Percentiles rank a stretch among this genome's conserved stretches.
Conservation (phyloP, 2,113 vertebrate species). For the Asarcornis scutulata region DNA sequence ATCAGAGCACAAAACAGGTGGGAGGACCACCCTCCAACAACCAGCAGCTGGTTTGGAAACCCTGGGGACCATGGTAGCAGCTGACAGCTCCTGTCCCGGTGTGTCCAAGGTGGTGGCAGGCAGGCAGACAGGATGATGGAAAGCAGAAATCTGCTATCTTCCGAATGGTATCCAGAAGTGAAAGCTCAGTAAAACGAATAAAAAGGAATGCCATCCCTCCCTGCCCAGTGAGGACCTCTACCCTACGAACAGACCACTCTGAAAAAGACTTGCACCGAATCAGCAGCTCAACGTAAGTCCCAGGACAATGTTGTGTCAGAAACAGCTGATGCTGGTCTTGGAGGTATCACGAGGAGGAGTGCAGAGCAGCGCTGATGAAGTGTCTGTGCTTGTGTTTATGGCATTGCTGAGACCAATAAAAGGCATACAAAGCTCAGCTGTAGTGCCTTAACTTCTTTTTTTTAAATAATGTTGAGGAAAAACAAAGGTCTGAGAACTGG, state of each 20-base stretch:
- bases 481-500: not conserved
- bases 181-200: not conserved
- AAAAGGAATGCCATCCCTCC: not conserved
- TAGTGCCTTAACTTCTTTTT: not conserved
- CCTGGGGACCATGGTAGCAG: accelerated
- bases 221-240: not conserved
- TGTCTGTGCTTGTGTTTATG: slow-evolving; percentile 55
- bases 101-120: not conserved
- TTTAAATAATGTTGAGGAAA: not conserved
- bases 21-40: not conserved
- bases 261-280: slow-evolving; percentile 25
- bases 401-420: not conserved
- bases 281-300: not conserved
- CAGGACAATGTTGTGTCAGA: slow-evolving; percentile 25
- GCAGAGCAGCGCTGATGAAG: slow-evolving; percentile 47
- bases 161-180: not conserved
- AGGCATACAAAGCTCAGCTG: not conserved
- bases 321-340: slow-evolving; percentile 21
- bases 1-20: not conserved
- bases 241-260: not conserved
- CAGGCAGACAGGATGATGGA: not conserved
- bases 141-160: not conserved
- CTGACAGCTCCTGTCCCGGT: not conserved
- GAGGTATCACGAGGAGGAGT: slow-evolving; percentile 23
- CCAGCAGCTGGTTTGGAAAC: not conserved